Percentiles rank a stretch among this genome's conserved stretches.
These are phyloP conservation scores for Gallinago media DNA, from an alignment of 2,113 vertebrate genomes.

Conservation along the genomic window DNA sequence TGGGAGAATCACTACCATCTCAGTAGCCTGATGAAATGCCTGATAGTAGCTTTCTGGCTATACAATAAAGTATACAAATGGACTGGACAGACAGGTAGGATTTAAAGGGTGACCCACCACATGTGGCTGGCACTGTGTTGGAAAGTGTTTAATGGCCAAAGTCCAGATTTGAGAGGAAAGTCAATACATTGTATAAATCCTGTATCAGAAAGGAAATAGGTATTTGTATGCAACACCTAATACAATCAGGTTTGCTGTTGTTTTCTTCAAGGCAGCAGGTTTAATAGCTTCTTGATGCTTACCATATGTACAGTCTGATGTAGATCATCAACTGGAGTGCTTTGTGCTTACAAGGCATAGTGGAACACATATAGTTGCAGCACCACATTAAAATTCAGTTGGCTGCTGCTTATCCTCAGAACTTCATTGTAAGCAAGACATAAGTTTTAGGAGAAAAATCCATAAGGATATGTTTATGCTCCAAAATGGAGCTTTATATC, in stretches of 20 bases:
- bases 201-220: background rate
- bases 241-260: background rate
- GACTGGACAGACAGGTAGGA: background rate
- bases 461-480: constrained; percentile 39
- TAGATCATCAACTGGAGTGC: background rate
- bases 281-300: constrained; percentile 23
- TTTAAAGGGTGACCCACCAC: background rate
- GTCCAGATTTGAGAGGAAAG: background rate
- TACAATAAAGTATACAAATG: background rate
- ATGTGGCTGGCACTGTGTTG: background rate
- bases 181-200: background rate
- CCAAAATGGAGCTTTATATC: background rate
- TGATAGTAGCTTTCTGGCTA: background rate
- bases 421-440: background rate
- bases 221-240: background rate
- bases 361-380: constrained; percentile 5
- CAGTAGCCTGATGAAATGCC: background rate
- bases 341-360: background rate
- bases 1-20: background rate
- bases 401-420: constrained; percentile 24
- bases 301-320: background rate
- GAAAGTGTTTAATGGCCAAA: background rate
- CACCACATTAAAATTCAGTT: constrained; percentile 30
- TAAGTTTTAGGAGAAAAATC: constrained; percentile 21
- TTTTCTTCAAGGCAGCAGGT: constrained; percentile 17